Conservation (phyloP, 2,113 vertebrate species). For the Spermophilus dauricus region DNA sequence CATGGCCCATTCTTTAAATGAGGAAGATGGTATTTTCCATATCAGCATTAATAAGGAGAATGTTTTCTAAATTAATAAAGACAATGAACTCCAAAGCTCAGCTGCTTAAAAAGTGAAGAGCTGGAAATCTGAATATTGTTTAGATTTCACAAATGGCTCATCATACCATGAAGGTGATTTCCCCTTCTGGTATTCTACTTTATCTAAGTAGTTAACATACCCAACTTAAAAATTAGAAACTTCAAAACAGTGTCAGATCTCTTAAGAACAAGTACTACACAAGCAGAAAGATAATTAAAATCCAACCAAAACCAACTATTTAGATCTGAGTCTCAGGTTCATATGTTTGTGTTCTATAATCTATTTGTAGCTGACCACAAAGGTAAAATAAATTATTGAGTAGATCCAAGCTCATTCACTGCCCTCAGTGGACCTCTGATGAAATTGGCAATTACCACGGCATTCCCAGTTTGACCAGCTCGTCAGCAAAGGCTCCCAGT, state of each 20-base stretch:
- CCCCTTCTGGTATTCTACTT: background rate
- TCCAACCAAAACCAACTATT: background rate
- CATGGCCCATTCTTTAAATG: background rate
- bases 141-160: background rate
- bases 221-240: constrained; percentile 13
- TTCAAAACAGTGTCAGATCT: background rate
- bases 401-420: constrained; percentile 14
- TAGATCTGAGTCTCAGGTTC: constrained; percentile 48
- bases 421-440: background rate
- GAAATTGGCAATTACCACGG: background rate
- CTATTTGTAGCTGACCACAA: constrained; percentile 5
- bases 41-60: background rate
- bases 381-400: constrained; percentile 38
- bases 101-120: constrained; percentile 41
- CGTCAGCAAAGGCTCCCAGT: background rate
- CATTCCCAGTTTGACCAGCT: background rate
- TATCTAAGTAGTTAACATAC: constrained; percentile 29
- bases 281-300: background rate
- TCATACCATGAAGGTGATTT: background rate
- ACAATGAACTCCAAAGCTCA: background rate
- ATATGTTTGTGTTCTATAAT: background rate
- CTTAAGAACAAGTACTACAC: background rate
- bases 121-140: constrained; percentile 5
- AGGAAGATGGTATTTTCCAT: background rate
- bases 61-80: constrained; percentile 13